Evolutionary conservation across 2,113 vertebrate genomes (phyloP), one percentile per base, ranked within the genome.

Genomic region (Triplophysa tibetana): DNA sequence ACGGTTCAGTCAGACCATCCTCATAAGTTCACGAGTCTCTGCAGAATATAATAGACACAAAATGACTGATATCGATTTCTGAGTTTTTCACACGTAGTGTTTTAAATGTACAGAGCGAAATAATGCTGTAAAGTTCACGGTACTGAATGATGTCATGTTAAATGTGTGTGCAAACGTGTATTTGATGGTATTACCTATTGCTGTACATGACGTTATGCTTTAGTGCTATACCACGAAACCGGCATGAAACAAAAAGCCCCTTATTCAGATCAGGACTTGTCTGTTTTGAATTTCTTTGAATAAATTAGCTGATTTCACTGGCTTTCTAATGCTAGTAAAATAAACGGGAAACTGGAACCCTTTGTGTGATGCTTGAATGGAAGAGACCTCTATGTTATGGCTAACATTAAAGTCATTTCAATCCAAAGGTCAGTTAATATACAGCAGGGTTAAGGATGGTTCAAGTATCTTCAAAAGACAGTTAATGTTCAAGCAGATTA

Each of bases 401-500:
- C 56, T 78, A 17, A 43, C 14, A 13, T 63, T 73, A 50, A 48
- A 72, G 60, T 80, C 64, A 82, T 66, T 65, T 6, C 69, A n/a
- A 74, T 81, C 76, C 83, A 84, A 84, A 84, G 83, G 81, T 86
- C 81, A 78, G 16, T 65, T 41, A 61, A 2, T 33, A 50, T 65
- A 45, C 10, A 45, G 72, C 50, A 64, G 72, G 4, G 13, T 77
- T 77, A 61, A 74, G 75, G 45, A 78, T 38, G 50, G 73, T 58
- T 56, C 38, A 23, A 17, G 50, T 17, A 14, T 77, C 41, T 77
- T 62, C 50, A 23, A 54, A 64, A 82, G 45, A 45, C n/a, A 38
- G 75, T 86, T 79, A 83, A 83, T 84, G 61, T 83, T 86, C 78
- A n/a, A 81, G 50, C 80, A 33, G 70, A 48, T 50, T 63, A 62